Evolutionary conservation across 2,113 vertebrate genomes (phyloP), one percentile per base, ranked within the genome.

Genomic region (Axis porcinus): DNA sequence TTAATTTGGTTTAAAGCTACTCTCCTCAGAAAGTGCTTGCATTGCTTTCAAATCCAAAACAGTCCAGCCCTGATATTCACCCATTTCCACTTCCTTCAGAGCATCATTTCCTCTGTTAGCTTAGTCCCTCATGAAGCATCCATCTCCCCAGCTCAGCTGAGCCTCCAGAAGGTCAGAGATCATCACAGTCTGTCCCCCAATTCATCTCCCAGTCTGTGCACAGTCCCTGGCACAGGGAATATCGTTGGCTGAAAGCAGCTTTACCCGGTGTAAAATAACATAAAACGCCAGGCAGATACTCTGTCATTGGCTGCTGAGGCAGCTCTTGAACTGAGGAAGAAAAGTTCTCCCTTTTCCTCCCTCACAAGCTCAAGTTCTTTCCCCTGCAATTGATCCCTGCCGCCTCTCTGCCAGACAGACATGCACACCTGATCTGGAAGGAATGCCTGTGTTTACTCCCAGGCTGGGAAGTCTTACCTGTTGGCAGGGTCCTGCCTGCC

Each of bases 401-500:
- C 28, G 84, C 54, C 27, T n/a, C 33, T 6, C 43, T 3, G 17
- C 12, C 16, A 55, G 45, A 17, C 12, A 0, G 16, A 2, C 0
- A 79, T 0, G 6, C 85, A 30, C 47, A 19, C 16, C 25, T 36
- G 30, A n/a, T 62, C 36, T 25, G 40, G 28, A 79, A 78, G 62
- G 43, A 19, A 25, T n/a, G 25, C 33, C 21, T 14, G 3, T 0
- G 6, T 58, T 58, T 50, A 90, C 81, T 84, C 25, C n/a, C 11
- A 21, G 54, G 9, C 28, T 1, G 13, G 47, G 21, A 86, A 70
- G 76, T 21, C 82, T 28, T 21, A 47, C 79, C 15, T 54, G 78
- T 90, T 74, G 47, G 47, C 28, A 43, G 52, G 58, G 43, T 88
- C 30, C 85, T 93, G 67, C 67, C 90, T 76, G 52, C 82, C 86